phyloP scores from a whole-genome alignment of 2,888 invertebrate species.

The Cerceris ruficornis region DNA sequence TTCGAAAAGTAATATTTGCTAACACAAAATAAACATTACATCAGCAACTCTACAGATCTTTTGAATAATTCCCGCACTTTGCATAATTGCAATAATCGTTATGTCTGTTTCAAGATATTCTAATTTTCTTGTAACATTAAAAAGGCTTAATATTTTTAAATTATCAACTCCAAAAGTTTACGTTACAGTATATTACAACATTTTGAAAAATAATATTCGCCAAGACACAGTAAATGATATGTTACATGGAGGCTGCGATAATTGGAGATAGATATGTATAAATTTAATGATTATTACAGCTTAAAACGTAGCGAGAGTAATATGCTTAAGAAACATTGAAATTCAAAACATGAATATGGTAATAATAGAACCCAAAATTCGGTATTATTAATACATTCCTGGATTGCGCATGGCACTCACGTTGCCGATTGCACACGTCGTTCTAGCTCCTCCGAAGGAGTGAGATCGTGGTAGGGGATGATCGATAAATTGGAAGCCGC shows the following conservation, averaged over 20 bases:
- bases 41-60: too few species aligned
- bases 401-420: conserved; percentile 73
- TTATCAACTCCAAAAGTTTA: too few species aligned
- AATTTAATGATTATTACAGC: too few species aligned
- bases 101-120: background rate
- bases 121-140: background rate
- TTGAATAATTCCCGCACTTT: background rate
- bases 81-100: background rate
- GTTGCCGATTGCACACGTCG: conserved; percentile 71
- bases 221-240: too few species aligned
- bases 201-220: background rate
- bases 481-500: conserved; percentile 78
- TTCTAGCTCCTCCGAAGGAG: conserved; percentile 24
- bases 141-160: too few species aligned
- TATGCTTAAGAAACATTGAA: background rate
- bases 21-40: too few species aligned
- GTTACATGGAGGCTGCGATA: too few species aligned
- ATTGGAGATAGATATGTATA: too few species aligned
- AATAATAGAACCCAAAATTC: background rate
- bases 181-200: too few species aligned
- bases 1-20: too few species aligned
- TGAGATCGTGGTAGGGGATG: conserved; percentile 68
- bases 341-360: background rate
- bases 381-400: conserved; percentile 42
- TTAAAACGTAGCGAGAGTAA: background rate